phyloP scores from a whole-genome alignment of 2,113 vertebrate genomes.

The Perca fluviatilis region DNA sequence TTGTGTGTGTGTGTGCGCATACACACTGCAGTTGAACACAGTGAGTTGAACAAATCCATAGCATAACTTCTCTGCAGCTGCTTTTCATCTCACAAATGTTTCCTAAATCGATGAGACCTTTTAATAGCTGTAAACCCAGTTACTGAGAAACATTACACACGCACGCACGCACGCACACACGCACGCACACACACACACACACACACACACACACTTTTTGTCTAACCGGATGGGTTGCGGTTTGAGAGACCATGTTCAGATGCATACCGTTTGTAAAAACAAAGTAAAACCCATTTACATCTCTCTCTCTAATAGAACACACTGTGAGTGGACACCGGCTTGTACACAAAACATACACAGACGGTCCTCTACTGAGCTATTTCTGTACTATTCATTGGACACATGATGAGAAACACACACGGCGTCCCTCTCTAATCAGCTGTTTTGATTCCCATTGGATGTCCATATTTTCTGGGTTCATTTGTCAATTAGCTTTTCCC shows the following conservation, averaged over 20 bases:
- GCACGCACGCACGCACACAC: not conserved
- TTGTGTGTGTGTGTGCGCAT: slow-evolving; percentile 2
- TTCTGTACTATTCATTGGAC: not conserved
- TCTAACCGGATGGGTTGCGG: not conserved
- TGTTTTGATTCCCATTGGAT: slow-evolving; percentile 43
- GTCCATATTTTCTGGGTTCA: slow-evolving; percentile 32
- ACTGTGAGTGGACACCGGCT: not conserved
- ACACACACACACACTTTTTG: too few species aligned
- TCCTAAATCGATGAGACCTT: slow-evolving; percentile 41
- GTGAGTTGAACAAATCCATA: slow-evolving; percentile 33
- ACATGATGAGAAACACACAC: not conserved
- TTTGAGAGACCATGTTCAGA: slow-evolving; percentile 22
- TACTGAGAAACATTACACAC: slow-evolving; percentile 37
- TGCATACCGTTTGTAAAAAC: not conserved
- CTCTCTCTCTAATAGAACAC: not conserved
- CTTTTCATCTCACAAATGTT: slow-evolving; percentile 38
- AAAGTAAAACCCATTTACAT: not conserved
- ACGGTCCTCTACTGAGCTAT: not conserved
- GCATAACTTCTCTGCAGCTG: slow-evolving; percentile 35
- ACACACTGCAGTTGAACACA: not conserved
- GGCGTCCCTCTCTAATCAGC: slow-evolving; percentile 44
- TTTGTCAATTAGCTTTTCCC: slow-evolving; percentile 65
- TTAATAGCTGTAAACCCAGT: slow-evolving; percentile 54
- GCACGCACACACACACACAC: not conserved
- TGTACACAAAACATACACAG: not conserved